Evolutionary conservation across 2,888 invertebrate species (phyloP), one percentile per base, ranked within the genome.

Genomic region (Carpatolechia fugitivella): DNA sequence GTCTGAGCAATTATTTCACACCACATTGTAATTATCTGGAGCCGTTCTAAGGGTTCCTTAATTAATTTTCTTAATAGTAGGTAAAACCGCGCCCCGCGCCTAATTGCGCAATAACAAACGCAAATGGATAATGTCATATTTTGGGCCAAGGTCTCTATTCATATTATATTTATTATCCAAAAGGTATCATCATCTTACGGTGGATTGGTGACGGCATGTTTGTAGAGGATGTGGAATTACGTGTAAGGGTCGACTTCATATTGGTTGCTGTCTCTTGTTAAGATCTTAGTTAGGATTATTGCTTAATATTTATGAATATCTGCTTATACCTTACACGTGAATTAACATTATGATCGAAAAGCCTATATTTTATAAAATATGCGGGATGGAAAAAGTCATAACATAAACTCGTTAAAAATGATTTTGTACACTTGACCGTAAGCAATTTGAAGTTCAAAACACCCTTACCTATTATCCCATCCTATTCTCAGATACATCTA

Each of bases 61-160:
- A 59, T 58, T 61, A 60, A 62, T 58, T 60, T 60, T 46, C 57
- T 44, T 60, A 60, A 59, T 60, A 54, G 52, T 52, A 52, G 52
- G 49, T 49, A 48, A 41, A 48, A 56, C 52, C 52, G 55, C 50
- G 53, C 50, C 47, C 56, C 58, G 50, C 50, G 40, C 57, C 52
- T 61, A 62, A 62, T 60, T 60, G 58, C 52, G 54, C 48, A 52
- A 58, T 58, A 56, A 60, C 56, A 54, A 53, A 48, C 36, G 49
- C 35, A 38, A 50, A 40, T 54, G 53, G 47, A 54, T 54, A 48
- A 54, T 44, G 36, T 50, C 46, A 55, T 51, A 46, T 44, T 54
- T 48, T 48, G 36, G 8, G 24, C 24, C 24, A 24, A 4, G 41
- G 38, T 14, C 18, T 33, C 24, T 46, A 41, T 16, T 1, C 31